Percentiles rank a stretch among this genome's conserved stretches.
Evolutionary conservation across 2,113 vertebrate genomes (phyloP).

Genomic region (Spea bombifrons): DNA sequence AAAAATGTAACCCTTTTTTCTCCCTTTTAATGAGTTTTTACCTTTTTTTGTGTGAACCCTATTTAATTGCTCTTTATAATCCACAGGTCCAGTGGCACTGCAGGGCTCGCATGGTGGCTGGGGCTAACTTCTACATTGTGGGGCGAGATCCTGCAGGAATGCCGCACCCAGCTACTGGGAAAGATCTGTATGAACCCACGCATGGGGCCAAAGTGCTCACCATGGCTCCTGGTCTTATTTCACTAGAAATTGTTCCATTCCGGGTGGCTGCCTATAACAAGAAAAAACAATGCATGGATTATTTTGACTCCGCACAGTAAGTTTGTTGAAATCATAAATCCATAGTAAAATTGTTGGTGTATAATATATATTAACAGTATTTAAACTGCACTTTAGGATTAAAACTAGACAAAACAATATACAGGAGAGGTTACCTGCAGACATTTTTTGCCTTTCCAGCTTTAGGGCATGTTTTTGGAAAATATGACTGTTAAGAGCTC

Average conservation of each 20-base stretch:
- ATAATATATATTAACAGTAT: no score
- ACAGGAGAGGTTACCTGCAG: no score
- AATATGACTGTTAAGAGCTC: no score
- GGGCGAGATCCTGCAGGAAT: conserved; percentile 95
- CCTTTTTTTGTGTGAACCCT: neutral
- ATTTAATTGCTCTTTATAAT: neutral
- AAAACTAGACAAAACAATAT: no score
- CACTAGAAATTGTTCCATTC: conserved; percentile 94
- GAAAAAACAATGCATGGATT: conserved; percentile 90
- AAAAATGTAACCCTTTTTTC: no score
- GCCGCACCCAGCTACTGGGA: conserved; percentile 91
- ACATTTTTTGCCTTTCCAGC: no score
- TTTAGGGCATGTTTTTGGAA: no score
- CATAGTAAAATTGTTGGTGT: neutral
- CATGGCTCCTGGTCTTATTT: conserved; percentile 95
- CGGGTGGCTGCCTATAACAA: conserved; percentile 97
- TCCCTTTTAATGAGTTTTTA: no score
- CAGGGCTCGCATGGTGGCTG: conserved; percentile 93
- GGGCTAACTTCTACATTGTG: conserved; percentile 98
- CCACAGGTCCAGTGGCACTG: conserved; percentile 98
- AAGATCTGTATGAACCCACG: conserved; percentile 91
- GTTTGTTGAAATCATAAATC: conserved; percentile 47
- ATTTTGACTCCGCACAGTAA: conserved; percentile 90
- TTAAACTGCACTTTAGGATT: no score
- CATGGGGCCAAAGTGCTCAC: conserved; percentile 96